phyloP scores from a whole-genome alignment of 2,888 invertebrate genomes.

The Myathropa florea region DNA sequence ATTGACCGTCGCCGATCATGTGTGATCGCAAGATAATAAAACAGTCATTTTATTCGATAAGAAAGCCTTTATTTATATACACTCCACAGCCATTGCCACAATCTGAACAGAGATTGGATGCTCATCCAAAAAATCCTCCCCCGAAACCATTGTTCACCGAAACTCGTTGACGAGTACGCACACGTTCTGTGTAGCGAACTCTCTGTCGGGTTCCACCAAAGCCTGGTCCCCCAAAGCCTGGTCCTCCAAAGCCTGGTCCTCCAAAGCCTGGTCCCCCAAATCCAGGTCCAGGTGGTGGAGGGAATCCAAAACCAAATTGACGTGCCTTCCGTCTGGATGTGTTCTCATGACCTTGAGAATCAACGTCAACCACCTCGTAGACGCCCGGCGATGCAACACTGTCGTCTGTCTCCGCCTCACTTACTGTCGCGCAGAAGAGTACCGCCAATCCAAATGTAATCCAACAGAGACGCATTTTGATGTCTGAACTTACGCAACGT shows the following conservation, averaged over 20 bases:
- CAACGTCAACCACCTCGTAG: constrained; percentile 11
- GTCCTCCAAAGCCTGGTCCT: constrained; percentile 23
- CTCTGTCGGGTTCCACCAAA: background rate
- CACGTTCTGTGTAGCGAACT: background rate
- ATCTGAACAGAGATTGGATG: background rate
- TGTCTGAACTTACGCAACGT: background rate
- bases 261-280: background rate
- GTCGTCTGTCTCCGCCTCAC: background rate
- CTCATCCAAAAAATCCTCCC: constrained; percentile 26
- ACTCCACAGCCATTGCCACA: no score
- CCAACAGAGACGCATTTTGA: constrained; percentile 6
- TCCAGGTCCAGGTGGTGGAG: background rate
- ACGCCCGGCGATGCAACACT: background rate
- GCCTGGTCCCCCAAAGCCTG: constrained; percentile 15
- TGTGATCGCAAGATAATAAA: no score
- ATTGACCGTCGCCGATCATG: background rate
- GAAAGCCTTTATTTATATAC: no score
- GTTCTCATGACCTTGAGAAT: constrained; percentile 60
- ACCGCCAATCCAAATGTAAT: background rate
- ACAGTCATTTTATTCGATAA: no score
- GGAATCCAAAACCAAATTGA: constrained; percentile 43
- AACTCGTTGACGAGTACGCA: constrained; percentile 19
- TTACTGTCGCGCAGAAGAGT: background rate
- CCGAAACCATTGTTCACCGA: constrained; percentile 3
- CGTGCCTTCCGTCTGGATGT: constrained; percentile 35